Conservation (phyloP, 2,113 vertebrate genomes). For the Brachirus orientalis region DNA sequence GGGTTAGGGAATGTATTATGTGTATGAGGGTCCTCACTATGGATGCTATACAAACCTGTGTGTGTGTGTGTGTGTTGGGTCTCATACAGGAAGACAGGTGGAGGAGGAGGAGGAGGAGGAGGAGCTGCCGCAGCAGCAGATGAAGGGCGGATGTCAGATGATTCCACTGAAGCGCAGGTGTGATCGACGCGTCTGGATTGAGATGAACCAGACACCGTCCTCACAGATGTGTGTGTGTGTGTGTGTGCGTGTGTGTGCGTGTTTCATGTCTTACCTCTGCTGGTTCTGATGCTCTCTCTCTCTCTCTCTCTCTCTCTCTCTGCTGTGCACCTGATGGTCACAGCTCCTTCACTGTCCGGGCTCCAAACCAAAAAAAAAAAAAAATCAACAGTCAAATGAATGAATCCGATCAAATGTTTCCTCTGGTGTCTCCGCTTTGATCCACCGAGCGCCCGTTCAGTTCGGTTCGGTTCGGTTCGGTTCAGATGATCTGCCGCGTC, state of each 20-base stretch:
- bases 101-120: no score
- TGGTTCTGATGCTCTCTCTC: conserved; percentile 38
- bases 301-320: conserved; percentile 15
- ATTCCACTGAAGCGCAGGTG: no score
- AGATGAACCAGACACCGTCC: background rate
- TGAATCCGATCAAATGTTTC: no score
- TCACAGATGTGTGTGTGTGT: background rate
- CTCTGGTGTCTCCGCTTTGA: background rate
- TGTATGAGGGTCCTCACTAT: no score
- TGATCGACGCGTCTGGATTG: no score
- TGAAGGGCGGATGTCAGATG: no score
- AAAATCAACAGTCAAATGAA: background rate
- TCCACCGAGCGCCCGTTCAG: no score
- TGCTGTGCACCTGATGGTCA: conserved; percentile 31
- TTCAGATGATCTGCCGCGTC: conserved; percentile 4
- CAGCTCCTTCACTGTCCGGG: conserved; percentile 8
- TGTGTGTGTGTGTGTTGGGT: no score
- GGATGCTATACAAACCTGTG: no score
- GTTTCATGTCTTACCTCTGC: conserved; percentile 54
- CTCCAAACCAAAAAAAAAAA: background rate
- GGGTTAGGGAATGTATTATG: no score
- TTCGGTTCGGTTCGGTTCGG: background rate
- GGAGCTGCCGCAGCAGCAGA: no score
- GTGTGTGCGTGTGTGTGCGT: conserved; percentile 3
- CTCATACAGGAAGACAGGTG: no score